Conservation (phyloP, 2,888 invertebrate species). For the Yponomeuta evonymella region DNA sequence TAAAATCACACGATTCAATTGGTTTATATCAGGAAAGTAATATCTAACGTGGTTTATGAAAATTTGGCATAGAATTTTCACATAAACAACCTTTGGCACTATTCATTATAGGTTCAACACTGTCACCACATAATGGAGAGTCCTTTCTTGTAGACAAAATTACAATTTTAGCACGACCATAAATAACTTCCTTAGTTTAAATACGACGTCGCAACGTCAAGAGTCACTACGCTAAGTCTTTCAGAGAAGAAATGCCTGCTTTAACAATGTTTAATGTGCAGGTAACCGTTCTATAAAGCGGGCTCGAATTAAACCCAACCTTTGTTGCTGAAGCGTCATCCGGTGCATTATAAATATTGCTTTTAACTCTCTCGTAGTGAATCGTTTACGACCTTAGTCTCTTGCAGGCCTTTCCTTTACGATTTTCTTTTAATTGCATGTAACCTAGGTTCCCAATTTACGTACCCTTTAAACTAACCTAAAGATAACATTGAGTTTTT, state of each 20-base stretch:
- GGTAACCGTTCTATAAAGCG: background rate
- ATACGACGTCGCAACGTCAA: background rate
- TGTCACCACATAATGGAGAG: background rate
- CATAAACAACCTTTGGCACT: background rate
- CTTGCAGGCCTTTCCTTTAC: background rate
- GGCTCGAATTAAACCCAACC: conserved; percentile 30
- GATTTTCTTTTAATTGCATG: conserved; percentile 1
- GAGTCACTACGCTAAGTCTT: conserved; percentile 6
- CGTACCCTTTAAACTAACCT: background rate
- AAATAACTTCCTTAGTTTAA: background rate
- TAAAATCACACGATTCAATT: too few relatives aligned
- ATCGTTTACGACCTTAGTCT: background rate
- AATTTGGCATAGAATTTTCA: background rate
- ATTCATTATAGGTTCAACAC: background rate
- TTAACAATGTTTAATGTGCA: conserved; percentile 29
- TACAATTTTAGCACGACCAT: background rate
- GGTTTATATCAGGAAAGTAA: too few relatives aligned
- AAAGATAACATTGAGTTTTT: background rate
- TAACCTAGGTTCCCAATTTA: background rate
- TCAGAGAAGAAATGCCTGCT: conserved; percentile 28
- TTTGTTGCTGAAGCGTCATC: conserved; percentile 26
- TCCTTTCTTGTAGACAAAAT: background rate
- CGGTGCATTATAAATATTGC: background rate
- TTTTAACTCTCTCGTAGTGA: background rate
- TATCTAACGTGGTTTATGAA: background rate